Evolutionary conservation across 2,113 vertebrate species (phyloP), one percentile per base, ranked within the genome.

Genomic region (Crocuta crocuta): DNA sequence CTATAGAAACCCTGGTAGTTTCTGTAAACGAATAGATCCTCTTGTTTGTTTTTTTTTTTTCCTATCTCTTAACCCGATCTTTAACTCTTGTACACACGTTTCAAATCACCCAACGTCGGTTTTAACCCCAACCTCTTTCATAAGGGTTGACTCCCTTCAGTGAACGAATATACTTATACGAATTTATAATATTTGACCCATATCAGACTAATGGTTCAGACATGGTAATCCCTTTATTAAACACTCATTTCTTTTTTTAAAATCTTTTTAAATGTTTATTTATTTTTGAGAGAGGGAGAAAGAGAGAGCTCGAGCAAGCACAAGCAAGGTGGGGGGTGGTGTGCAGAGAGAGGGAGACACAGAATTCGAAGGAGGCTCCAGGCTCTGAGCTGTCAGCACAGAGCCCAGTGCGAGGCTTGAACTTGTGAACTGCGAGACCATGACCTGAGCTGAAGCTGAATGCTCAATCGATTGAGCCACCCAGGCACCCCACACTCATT

Each of bases 161-260:
- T 58, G 61, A 81, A 39, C 79, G 50, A 87, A 79, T 82, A 74
- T 33, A 43, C 39, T 50, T 70, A 70, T n/a, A 35, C 31, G 83
- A 53, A 84, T 53, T 80, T 81, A 70, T 79, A 73, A 48, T 48
- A 65, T 53, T 63, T 58, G 76, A 89, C 79, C 39, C 65, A 1
- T 31, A 45, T 84, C 71, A 68, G 53, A 61, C 19, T 85, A 83
- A 84, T 90, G 65, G 12, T 80, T 76, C 90, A 45, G 53, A 95
- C 31, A 26, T 10, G 4, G 15, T 73, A 90, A 88, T 92, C 53
- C 11, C 58, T 88, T 61, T 82, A 63, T 83, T 48, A 55, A 93
- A 50, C 63, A 65, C 39, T n/a, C 5, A 95, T 58, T 73, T 31
- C 31, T 95, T 96, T 89, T 28, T 93, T 91, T 70, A 55, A 55